Percentiles rank a stretch among this genome's conserved stretches.
Conservation (phyloP, 2,888 invertebrate species). For the Pseudococcus longispinus region DNA sequence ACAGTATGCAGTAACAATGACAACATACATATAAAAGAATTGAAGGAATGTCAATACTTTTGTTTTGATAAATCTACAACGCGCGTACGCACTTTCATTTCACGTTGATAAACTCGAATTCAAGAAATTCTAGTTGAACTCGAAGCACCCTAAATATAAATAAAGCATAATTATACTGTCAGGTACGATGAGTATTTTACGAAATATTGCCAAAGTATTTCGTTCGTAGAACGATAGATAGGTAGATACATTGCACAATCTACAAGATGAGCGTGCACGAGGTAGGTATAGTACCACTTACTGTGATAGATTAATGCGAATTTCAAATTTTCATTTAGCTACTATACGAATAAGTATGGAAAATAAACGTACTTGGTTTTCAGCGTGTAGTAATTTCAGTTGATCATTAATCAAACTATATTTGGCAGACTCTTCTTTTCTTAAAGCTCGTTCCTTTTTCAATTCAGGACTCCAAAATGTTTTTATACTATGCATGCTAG, state of each 20-base stretch:
- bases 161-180: neutral
- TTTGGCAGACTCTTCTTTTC: slow-evolving; percentile 97
- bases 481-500: slow-evolving; percentile 99
- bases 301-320: neutral
- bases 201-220: neutral
- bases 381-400: slow-evolving; percentile 91
- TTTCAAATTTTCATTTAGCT: neutral
- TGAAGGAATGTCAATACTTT: neutral
- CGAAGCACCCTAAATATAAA: neutral
- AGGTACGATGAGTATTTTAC: neutral
- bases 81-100: neutral
- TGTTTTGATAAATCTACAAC: slow-evolving; percentile 6
- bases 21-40: neutral
- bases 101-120: neutral
- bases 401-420: slow-evolving; percentile 96
- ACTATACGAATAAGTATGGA: neutral
- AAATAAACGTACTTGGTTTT: slow-evolving; percentile 81
- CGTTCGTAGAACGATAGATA: neutral
- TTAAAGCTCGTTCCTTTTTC: slow-evolving; percentile 94
- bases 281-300: neutral
- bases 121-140: neutral
- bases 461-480: slow-evolving; percentile 99
- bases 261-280: neutral
- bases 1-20: neutral
- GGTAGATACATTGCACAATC: neutral